Base-by-base conservation (phyloP, 1,140 invertebrate species). In the Samia ricini region DNA sequence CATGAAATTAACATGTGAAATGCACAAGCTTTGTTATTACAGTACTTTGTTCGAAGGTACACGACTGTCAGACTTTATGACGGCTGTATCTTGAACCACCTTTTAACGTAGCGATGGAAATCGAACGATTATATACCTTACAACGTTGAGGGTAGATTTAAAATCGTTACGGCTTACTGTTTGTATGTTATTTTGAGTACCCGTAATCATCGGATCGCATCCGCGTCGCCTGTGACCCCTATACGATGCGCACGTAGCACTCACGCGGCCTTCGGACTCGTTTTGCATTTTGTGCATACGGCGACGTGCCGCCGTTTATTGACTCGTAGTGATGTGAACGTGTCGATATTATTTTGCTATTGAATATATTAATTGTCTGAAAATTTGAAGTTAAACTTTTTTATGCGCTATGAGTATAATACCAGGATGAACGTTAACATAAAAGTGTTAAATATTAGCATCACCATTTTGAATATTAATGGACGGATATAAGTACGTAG, bases 211-310 rank as follows among this genome's bases (percentile, higher is more conserved):
- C 22, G 20, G 51, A 23, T 52, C 59, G 63, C 62, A 69, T 72
- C 67, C 70, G 72, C 58, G 51, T 75, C 61, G 57, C 36, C 67
- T 56, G 54, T 80, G 77, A 72, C 77, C 77, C 60, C 73, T 60
- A 77, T 77, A 62, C 65, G 21, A 7, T 50, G 66, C 23, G 65
- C 73, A 80, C 75, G 73, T 74, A 64, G 61, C 33, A 42, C 10
- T 5, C 55, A 20, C 8, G 59, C 58, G 65, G 73, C 68, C 70
- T 71, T 69, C 72, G 68, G 56, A 65, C 63, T 52, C 65, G 60
- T 61, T 71, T 76, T 70, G 71, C 73, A 70, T 70, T 59, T 56
- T 60, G 33, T 42, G 33, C 33, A 12, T 42, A 12, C 33, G 8
- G 8, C 62, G 58, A 69, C 63, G 61, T 63, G 64, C 62, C 23